Evolutionary conservation across 2,888 invertebrate genomes (phyloP), one percentile per base, ranked within the genome.

Genomic region (Coleophora deauratella): DNA sequence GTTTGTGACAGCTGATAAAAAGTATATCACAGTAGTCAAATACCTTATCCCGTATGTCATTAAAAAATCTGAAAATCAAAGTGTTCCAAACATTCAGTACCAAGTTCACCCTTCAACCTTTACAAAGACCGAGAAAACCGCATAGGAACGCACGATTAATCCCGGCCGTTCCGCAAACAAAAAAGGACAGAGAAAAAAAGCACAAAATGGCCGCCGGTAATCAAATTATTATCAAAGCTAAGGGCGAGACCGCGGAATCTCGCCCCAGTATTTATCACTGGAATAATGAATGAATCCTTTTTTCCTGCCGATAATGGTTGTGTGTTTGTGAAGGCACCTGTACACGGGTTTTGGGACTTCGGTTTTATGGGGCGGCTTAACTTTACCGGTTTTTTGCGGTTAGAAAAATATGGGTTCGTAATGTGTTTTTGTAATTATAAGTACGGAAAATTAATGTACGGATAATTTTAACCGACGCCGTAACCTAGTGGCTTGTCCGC

Each of bases 181-280:
- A 45, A 47, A 53, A 52, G 52, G 35, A 43, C 38, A 41, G 43
- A 41, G 35, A 42, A 46, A 47, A 47, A 57, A 69, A 61, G 66
- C 65, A 57, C 57, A 67, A 68, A 61, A 69, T 68, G 69, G 65
- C 65, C 51, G 50, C 49, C 61, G 62, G 21, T 70, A 70, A 72
- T 72, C 74, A 73, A 75, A 76, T 76, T 71, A 72, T 72, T 68
- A 66, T 57, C 56, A 52, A 52, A 55, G 56, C 55, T 55, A 59
- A 65, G 62, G 62, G 69, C 57, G 61, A 60, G 52, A 59, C 59
- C 58, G 55, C 61, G 55, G 54, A 57, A 40, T 40, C 40, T 35
- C 35, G 34, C 39, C 39, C 37, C 28, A 37, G 62, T 69, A 67
- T 75, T 73, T 72, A 75, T 75, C 72, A 69, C 67, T 55, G 59